A percentile compares a stretch with the other conserved stretches of the same genome.
These are phyloP conservation scores for Cantharis rufa DNA, from an alignment of 2,888 invertebrate species.

Conservation along the genomic window DNA sequence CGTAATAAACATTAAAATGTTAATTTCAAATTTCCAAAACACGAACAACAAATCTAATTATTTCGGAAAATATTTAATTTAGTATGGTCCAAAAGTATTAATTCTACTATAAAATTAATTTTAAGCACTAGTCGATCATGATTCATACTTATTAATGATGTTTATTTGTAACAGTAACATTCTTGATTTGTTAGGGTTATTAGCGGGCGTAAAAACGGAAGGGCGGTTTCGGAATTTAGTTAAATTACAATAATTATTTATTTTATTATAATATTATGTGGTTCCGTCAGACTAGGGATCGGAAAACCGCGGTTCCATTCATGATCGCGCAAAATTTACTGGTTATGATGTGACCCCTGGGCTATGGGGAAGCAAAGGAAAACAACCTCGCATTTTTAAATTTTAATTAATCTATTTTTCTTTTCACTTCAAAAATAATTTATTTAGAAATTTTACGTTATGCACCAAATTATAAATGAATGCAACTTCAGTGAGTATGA, in stretches of 20 bases:
- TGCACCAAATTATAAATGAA: too few relatives aligned
- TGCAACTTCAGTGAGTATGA: too few relatives aligned
- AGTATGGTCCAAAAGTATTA: not conserved
- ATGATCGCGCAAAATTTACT: too few relatives aligned
- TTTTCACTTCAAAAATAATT: too few relatives aligned
- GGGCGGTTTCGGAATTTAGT: not conserved
- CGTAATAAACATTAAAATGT: not conserved
- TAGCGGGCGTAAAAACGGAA: not conserved
- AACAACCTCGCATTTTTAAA: too few relatives aligned
- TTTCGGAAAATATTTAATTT: not conserved
- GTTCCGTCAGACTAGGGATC: too few relatives aligned
- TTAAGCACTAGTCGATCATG: not conserved
- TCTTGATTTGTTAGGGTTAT: not conserved
- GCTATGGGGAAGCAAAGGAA: too few relatives aligned
- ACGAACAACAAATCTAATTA: not conserved
- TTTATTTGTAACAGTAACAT: not conserved
- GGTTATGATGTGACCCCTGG: too few relatives aligned
- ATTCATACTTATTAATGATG: not conserved
- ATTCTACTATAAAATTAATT: not conserved
- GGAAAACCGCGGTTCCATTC: too few relatives aligned
- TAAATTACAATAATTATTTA: not conserved
- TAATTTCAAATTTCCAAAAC: not conserved
- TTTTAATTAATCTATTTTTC: too few relatives aligned
- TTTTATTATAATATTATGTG: too few relatives aligned
- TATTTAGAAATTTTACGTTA: too few relatives aligned